These are phyloP conservation scores for Coranthus polyacanthus DNA, from an alignment of 2,797 vertebrate genomes.

Conservation along the genomic window DNA sequence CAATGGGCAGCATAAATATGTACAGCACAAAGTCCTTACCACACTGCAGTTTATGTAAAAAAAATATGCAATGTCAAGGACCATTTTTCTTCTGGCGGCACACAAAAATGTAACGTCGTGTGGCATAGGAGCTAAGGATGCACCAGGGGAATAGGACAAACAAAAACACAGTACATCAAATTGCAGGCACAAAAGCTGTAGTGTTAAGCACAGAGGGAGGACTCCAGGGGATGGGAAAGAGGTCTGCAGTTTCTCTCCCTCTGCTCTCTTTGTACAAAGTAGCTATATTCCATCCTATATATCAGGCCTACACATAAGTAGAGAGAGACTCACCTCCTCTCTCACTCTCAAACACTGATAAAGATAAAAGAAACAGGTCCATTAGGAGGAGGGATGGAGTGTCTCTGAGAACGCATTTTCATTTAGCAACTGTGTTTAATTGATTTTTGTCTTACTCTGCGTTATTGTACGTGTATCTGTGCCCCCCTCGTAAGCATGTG, in stretches of 20 bases:
- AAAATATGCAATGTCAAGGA: slow-evolving; percentile 66
- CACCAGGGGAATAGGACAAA: slow-evolving; percentile 67
- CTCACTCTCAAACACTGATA: slow-evolving; percentile 4
- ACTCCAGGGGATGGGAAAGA: slow-evolving; percentile 51
- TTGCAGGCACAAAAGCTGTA: slow-evolving; percentile 58
- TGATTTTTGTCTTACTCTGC: slow-evolving; percentile 57
- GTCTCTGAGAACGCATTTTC: slow-evolving; percentile 54
- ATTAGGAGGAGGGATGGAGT: slow-evolving; percentile 54
- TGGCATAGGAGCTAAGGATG: slow-evolving; percentile 59
- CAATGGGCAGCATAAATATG: slow-evolving; percentile 62
- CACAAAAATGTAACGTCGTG: slow-evolving; percentile 66
- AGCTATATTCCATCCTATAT: slow-evolving; percentile 26
- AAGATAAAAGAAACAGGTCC: slow-evolving; percentile 45
- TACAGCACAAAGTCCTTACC: slow-evolving; percentile 46
- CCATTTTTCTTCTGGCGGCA: slow-evolving; percentile 69
- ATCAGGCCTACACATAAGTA: slow-evolving; percentile 48
- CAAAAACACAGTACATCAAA: slow-evolving; percentile 76
- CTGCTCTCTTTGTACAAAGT: slow-evolving; percentile 42
- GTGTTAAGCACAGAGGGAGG: slow-evolving; percentile 43
- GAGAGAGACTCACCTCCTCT: slow-evolving; percentile 3
- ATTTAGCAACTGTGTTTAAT: slow-evolving; percentile 61
- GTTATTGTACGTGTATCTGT: slow-evolving; percentile 4
- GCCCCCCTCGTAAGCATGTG: not conserved
- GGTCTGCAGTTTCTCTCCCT: slow-evolving; percentile 39
- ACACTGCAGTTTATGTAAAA: slow-evolving; percentile 67